phyloP scores from a whole-genome alignment of 2,113 vertebrate species.

The Pedetes capensis region DNA sequence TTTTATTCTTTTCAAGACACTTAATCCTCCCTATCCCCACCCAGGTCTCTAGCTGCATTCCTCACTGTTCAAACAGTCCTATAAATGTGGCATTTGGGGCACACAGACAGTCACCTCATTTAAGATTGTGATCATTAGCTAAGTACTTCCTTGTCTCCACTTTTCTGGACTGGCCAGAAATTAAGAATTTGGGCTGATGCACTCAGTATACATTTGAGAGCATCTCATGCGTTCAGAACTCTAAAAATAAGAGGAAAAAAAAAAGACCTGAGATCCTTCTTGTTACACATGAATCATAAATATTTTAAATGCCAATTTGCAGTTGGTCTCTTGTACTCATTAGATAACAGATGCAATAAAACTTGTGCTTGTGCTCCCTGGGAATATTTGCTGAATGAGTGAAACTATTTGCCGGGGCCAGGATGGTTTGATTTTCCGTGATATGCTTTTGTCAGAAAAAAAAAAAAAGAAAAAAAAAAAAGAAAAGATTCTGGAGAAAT shows the following conservation, averaged over 20 bases:
- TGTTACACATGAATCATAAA: slow-evolving; percentile 51
- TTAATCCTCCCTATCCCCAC: not conserved
- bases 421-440: slow-evolving; percentile 53
- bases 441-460: slow-evolving; percentile 38
- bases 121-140: not conserved
- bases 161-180: slow-evolving; percentile 44
- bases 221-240: not conserved
- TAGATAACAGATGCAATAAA: slow-evolving; percentile 67
- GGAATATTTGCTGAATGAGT: slow-evolving; percentile 56
- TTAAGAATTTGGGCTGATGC: slow-evolving; percentile 5
- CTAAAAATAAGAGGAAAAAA: not conserved
- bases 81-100: not conserved
- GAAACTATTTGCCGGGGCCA: slow-evolving; percentile 57
- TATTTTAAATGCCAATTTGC: slow-evolving; percentile 61
- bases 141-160: not conserved
- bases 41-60: not conserved
- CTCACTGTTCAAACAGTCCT: slow-evolving; percentile 12
- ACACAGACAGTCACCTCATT: not conserved
- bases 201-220: not conserved
- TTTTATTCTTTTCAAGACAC: not conserved
- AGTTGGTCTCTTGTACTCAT: not conserved
- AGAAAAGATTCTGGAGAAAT: slow-evolving; percentile 57
- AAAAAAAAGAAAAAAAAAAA: slow-evolving; percentile 39
- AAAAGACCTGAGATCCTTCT: slow-evolving; percentile 4
- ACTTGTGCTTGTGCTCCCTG: not conserved